Conservation (phyloP, 2,797 vertebrate genomes). For the Phoebastria nigripes region DNA sequence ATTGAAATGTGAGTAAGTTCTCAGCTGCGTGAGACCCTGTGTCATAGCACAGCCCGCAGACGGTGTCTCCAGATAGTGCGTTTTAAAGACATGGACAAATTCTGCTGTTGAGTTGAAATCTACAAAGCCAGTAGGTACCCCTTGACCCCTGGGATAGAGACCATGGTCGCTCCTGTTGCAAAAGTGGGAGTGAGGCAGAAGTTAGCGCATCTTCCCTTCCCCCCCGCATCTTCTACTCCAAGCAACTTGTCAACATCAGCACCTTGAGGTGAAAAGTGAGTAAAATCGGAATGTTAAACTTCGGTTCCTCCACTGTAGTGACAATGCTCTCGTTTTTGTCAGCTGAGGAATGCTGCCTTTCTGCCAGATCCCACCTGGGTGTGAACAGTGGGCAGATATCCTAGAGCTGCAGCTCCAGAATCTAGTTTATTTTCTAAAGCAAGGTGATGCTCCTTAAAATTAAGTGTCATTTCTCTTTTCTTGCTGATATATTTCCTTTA, state of each 20-base stretch:
- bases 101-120: not conserved
- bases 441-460: conserved; percentile 30
- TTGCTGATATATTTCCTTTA: conserved; percentile 18
- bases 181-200: not conserved
- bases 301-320: rapidly evolving
- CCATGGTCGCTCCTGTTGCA: rapidly evolving
- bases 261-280: not conserved
- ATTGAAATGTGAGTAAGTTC: not conserved
- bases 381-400: not conserved
- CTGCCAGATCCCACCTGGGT: not conserved
- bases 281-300: not conserved
- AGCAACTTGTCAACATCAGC: not conserved
- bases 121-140: not conserved
- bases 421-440: not conserved
- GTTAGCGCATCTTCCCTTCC: not conserved
- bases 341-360: not conserved
- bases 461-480: conserved; percentile 32
- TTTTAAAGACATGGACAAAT: not conserved
- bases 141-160: not conserved
- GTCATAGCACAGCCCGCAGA: not conserved
- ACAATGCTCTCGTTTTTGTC: not conserved
- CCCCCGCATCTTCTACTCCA: rapidly evolving
- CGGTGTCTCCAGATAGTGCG: rapidly evolving
- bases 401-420: not conserved
- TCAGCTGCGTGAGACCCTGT: not conserved